Evolutionary conservation across 2,797 vertebrate genomes (phyloP).

Genomic region (Catamblyrhynchus diadema): DNA sequence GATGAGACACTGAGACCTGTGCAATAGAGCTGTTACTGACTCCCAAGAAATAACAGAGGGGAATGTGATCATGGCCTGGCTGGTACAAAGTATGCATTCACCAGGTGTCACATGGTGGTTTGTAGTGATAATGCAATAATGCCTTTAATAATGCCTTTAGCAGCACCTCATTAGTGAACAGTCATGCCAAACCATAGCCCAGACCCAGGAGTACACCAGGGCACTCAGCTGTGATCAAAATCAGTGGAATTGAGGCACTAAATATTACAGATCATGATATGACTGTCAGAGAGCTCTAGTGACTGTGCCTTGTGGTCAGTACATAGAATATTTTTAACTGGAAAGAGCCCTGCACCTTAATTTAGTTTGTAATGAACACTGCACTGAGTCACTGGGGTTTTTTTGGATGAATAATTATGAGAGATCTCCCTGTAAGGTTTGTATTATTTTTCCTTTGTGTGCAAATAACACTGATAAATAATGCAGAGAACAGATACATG

Average conservation of each 20-base stretch:
- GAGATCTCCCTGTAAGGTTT: background rate
- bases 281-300: background rate
- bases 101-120: accelerated
- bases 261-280: background rate
- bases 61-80: background rate
- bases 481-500: background rate
- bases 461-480: background rate
- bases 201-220: background rate
- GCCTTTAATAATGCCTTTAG: background rate
- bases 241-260: background rate
- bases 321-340: background rate
- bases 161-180: background rate
- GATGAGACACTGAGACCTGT: background rate
- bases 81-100: background rate
- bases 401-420: background rate
- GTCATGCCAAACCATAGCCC: background rate
- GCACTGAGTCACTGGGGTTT: accelerated
- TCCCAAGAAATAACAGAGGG: background rate
- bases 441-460: background rate
- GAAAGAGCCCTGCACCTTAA: background rate
- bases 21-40: background rate
- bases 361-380: background rate
- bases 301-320: background rate
- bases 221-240: background rate
- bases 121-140: background rate